These are phyloP conservation scores for Eidolon dupreanum DNA, from an alignment of 2,797 vertebrate species.

Conservation along the genomic window DNA sequence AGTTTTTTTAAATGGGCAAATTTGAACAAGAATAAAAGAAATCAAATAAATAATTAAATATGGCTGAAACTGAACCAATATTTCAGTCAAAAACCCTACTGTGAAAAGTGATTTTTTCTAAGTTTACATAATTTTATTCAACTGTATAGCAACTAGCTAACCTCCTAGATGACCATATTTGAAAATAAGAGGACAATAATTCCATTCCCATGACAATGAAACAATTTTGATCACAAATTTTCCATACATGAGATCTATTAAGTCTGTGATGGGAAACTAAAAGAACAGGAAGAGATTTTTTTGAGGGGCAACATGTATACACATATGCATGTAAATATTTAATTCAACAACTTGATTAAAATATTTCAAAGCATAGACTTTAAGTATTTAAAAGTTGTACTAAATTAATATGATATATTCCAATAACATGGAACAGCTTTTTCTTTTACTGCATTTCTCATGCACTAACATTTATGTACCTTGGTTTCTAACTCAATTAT, in stretches of 20 bases:
- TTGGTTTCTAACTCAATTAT: conserved; percentile 79
- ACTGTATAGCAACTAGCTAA: background rate
- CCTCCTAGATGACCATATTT: background rate
- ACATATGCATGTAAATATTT: conserved; percentile 16
- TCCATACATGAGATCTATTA: background rate
- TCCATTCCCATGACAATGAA: background rate
- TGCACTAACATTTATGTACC: conserved; percentile 65
- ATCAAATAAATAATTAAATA: conserved; percentile 29
- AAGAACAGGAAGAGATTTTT: background rate
- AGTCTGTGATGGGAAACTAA: background rate
- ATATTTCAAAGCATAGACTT: background rate
- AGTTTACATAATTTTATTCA: conserved; percentile 42
- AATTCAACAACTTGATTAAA: conserved; percentile 44
- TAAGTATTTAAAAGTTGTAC: conserved; percentile 34
- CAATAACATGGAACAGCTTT: conserved; percentile 63
- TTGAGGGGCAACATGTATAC: background rate
- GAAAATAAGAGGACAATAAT: background rate
- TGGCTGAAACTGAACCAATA: background rate
- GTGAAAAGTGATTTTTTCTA: background rate
- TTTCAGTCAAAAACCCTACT: background rate
- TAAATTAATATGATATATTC: conserved; percentile 52
- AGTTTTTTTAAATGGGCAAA: conserved; percentile 27
- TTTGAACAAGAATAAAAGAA: conserved; percentile 28
- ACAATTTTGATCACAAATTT: background rate
- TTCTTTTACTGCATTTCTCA: conserved; percentile 59